Evolutionary conservation across 1,140 invertebrate genomes (phyloP), one percentile per base, ranked within the genome.

Genomic region (Mizuhopecten yessoensis): DNA sequence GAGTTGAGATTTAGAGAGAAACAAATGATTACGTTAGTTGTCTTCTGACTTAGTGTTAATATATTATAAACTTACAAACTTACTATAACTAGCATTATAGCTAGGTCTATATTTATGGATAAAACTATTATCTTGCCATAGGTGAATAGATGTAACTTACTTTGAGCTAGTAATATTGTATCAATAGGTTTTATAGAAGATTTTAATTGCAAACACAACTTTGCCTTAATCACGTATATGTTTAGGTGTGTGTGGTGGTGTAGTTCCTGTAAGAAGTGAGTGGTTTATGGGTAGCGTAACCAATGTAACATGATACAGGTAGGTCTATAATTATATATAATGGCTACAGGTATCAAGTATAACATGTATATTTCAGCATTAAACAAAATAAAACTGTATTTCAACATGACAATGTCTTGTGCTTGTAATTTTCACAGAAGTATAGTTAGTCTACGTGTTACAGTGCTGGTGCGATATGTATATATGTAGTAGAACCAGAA

Each of bases 361-460:
- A 13, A 15, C 20, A 49, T 49, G n/a, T 75, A 29, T 75, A 75
- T 75, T 75, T 5, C 57, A 75, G 57, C 57, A 75, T 75, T 75
- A 29, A 75, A 75, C 57, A n/a, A 75, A 75, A 75, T 75, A 75
- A 75, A 75, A 29, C n/a, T 75, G 57, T n/a, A n/a, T n/a, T n/a
- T n/a, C n/a, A 75, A 75, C 0, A 75, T 75, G 57, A 75, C n/a
- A 75, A 5, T 29, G 57, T 29, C 57, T 75, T 75, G 17, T 45
- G 1, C 17, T 45, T 45, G 5, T 39, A 13, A 7, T 39, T 7
- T 39, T 7, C 5, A 39, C 36, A n/a, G n/a, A 39, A 39, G 13
- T 39, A 39, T 13, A 39, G 5, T 7, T 39, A 39, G 36, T 39
- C 5, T 39, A 13, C 13, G 36, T n/a, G n/a, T n/a, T 39, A 39